Evolutionary conservation across 2,888 invertebrate species (phyloP), one percentile per base, ranked within the genome.

Genomic region (Dasysyrphus tricinctus): DNA sequence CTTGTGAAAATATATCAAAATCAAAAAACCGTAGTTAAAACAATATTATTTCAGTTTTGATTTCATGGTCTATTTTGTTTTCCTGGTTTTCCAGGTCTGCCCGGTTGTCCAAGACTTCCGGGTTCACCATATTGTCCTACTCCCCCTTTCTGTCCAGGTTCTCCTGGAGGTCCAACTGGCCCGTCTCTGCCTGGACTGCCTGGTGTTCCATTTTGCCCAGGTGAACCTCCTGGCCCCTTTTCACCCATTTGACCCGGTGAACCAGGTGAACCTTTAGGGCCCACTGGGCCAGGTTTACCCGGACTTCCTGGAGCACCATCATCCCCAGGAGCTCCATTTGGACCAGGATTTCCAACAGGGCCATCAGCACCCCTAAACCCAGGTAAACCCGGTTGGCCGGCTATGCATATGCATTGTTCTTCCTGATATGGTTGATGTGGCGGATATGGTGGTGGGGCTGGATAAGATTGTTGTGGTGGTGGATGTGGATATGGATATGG

Each of bases 311-410:
- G n/a, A 3, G 0, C 5, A 7, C 80, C 74, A 1, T 9, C 2
- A 9, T 76, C 47, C 47, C 88, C 87, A 12, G 74, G 70, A 0
- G 57, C 42, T n/a, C 87, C 87, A 0, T 59, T 76, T 14, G 9
- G 9, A 11, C 80, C 80, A 1, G 29, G 7, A 1, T 0, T 19
- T 0, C 80, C 80, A n/a, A 2, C n/a, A 3, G 0, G 3, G 5
- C 80, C 74, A 1, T 9, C 2, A 9, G 73, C 47, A 47, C 88
- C 86, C 1, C 95, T 95, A n/a, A 95, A 91, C 5, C 96, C 96
- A 0, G 96, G 95, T 0, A 93, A 91, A 0, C 95, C 95, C 0
- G 94, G 95, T 0, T 94, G 93, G 3, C 85, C 85, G 6, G 76
- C 77, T 5, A 63, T 63, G 42, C 61, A 63, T 0, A 14, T 24